phyloP scores from a whole-genome alignment of 2,797 vertebrate species.

The Argya squamiceps region DNA sequence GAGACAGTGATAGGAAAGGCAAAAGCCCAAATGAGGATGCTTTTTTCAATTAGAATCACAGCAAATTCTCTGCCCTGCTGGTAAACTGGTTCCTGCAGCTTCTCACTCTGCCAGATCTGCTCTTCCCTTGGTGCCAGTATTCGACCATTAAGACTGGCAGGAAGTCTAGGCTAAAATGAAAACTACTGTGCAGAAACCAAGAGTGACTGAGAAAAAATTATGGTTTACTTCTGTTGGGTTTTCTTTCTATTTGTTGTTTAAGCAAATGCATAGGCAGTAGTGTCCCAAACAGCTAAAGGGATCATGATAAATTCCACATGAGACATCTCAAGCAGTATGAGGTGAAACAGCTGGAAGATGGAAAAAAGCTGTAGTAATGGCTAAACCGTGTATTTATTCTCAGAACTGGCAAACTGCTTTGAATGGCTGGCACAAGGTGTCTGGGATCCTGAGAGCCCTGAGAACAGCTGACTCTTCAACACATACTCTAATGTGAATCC shows the following conservation, averaged over 20 bases:
- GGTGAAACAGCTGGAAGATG: background rate
- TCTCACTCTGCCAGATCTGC: conserved; percentile 1
- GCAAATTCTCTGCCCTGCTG: conserved; percentile 30
- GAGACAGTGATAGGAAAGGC: background rate
- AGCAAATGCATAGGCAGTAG: background rate
- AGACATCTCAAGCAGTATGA: background rate
- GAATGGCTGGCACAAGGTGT: background rate
- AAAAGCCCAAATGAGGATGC: conserved; percentile 46
- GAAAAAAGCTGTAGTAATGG: background rate
- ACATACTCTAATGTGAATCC: background rate
- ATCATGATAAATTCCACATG: background rate
- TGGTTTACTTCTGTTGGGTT: background rate
- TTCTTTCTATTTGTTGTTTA: background rate
- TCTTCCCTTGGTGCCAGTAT: conserved; percentile 2
- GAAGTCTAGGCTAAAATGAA: conserved; percentile 9
- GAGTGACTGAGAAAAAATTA: background rate
- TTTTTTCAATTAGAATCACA: conserved; percentile 53
- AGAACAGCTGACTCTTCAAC: background rate
- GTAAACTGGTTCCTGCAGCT: conserved; percentile 17
- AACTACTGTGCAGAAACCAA: background rate
- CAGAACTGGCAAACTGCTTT: background rate
- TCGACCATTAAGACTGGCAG: background rate
- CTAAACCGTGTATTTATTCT: background rate
- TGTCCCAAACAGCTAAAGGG: background rate
- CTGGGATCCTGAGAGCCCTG: background rate